These are phyloP conservation scores for Athalia circularis DNA, from an alignment of 2,888 invertebrate genomes.

Conservation along the genomic window DNA sequence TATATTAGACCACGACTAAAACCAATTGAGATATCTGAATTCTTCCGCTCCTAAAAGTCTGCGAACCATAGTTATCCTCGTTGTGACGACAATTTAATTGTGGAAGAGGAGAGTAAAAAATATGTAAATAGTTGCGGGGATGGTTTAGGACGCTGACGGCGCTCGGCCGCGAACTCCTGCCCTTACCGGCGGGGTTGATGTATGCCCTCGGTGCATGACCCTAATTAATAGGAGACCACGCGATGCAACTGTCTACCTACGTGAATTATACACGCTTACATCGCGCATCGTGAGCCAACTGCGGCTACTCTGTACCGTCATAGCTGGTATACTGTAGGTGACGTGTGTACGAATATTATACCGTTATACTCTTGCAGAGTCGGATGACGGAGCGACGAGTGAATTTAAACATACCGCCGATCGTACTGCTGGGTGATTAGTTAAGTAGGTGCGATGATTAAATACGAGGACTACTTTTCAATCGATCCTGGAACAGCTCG, in stretches of 20 bases:
- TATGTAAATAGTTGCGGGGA: conserved; percentile 58
- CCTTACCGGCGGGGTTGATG: conserved; percentile 64
- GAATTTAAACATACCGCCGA: conserved; percentile 57
- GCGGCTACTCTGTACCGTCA: not conserved
- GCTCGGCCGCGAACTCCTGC: conserved; percentile 15
- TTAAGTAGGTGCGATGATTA: conserved; percentile 52
- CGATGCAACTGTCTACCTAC: conserved; percentile 70
- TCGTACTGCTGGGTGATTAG: conserved; percentile 59
- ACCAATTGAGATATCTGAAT: too few species aligned
- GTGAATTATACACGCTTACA: conserved; percentile 66
- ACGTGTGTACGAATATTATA: conserved; percentile 11
- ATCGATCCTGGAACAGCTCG: not conserved
- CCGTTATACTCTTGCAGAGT: not conserved
- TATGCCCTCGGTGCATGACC: conserved; percentile 71
- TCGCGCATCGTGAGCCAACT: conserved; percentile 37
- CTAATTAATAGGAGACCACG: conserved; percentile 73
- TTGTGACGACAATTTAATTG: conserved; percentile 42
- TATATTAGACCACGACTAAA: too few species aligned
- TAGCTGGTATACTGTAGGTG: too few species aligned
- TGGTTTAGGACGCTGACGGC: conserved; percentile 43
- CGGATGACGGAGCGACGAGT: conserved; percentile 37
- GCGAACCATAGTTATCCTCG: too few species aligned
- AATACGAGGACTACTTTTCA: not conserved
- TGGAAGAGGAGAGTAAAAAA: conserved; percentile 52
- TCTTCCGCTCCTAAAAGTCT: too few species aligned